phyloP scores from a whole-genome alignment of 1,140 invertebrate species.

The Bathynomus jamesi region DNA sequence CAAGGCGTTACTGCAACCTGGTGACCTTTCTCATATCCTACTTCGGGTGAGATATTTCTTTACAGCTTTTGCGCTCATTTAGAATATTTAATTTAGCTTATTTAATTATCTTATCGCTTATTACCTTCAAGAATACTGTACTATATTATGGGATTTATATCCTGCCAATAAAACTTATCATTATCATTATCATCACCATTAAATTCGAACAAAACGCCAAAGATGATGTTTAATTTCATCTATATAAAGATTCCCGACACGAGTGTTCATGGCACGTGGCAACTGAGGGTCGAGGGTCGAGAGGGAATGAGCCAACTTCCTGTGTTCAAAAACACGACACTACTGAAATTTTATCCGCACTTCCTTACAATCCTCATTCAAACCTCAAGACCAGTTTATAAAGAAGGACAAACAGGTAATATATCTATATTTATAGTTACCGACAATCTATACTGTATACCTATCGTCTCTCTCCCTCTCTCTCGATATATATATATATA shows the following conservation, averaged over 20 bases:
- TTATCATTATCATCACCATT: neutral
- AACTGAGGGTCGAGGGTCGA: constrained; percentile 22
- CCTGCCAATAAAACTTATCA: neutral
- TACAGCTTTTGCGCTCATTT: too few species aligned
- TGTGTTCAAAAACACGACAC: constrained; percentile 19
- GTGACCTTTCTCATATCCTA: neutral
- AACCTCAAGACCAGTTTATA: constrained; percentile 33
- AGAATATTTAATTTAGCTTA: too few species aligned
- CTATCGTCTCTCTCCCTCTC: too few species aligned
- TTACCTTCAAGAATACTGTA: neutral
- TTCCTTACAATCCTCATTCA: constrained; percentile 35
- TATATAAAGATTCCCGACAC: constrained; percentile 14
- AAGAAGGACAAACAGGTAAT: constrained; percentile 25
- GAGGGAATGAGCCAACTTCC: constrained; percentile 3
- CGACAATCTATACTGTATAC: too few species aligned
- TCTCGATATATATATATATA: too few species aligned
- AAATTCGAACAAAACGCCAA: too few species aligned
- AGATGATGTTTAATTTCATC: too few species aligned
- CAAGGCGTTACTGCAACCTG: neutral
- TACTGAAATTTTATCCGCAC: constrained; percentile 21
- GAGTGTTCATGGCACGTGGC: constrained; percentile 13
- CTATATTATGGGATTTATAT: neutral
- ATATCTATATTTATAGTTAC: neutral
- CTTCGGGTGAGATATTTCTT: neutral
- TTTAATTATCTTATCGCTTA: neutral